Conservation (phyloP, 2,888 invertebrate species). For the Gnatocerus cornutus region DNA sequence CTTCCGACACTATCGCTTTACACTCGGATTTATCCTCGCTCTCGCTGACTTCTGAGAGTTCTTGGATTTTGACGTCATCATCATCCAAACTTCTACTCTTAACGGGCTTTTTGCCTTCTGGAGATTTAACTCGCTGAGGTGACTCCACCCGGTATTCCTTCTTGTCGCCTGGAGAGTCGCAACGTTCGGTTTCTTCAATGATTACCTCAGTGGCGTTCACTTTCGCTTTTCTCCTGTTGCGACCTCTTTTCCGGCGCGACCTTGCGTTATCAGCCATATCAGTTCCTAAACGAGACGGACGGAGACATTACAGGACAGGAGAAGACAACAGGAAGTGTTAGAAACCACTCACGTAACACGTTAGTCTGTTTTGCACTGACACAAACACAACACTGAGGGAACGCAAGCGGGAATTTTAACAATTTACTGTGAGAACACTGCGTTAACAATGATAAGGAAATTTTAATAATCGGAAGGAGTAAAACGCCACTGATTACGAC, state of each 20-base stretch:
- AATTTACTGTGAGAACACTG: constrained; percentile 15
- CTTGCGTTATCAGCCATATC: constrained; percentile 16
- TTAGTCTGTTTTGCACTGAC: constrained; percentile 20
- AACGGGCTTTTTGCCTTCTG: constrained; percentile 48
- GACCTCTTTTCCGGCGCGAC: constrained; percentile 35
- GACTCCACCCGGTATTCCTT: constrained; percentile 70
- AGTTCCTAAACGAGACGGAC: constrained; percentile 20
- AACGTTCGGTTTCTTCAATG: constrained; percentile 1
- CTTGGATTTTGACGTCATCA: constrained; percentile 69
- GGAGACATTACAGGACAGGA: constrained; percentile 24
- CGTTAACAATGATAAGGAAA: constrained; percentile 30
- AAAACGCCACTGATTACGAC: constrained; percentile 1
- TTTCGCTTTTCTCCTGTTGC: constrained; percentile 43
- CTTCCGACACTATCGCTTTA: constrained; percentile 76
- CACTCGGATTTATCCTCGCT: constrained; percentile 63
- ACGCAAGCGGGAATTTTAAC: constrained; percentile 10
- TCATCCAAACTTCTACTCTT: constrained; percentile 69
- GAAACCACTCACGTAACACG: constrained; percentile 11
- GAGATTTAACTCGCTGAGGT: constrained; percentile 57
- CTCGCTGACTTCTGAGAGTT: constrained; percentile 65
- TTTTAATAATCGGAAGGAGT: constrained; percentile 4
- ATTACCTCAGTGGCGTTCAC: neutral
- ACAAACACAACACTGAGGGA: constrained; percentile 23
- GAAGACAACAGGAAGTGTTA: constrained; percentile 10
- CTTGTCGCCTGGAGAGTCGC: constrained; percentile 41